Percentiles rank a stretch among this genome's conserved stretches.
phyloP scores from a whole-genome alignment of 2,797 vertebrate genomes.

The Anomalospiza imberbis region DNA sequence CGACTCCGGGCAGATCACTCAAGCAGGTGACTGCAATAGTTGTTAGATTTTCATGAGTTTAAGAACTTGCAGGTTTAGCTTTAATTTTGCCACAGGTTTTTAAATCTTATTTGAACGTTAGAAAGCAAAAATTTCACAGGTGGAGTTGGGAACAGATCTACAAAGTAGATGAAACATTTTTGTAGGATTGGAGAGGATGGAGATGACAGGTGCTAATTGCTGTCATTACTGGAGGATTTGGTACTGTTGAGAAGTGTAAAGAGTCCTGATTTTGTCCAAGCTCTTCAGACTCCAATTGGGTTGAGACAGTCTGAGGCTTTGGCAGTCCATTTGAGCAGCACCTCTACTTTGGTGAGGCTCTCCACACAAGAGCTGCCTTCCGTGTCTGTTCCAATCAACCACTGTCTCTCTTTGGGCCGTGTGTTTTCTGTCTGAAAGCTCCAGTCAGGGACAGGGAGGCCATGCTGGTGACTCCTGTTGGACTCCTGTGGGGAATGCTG shows the following conservation, averaged over 20 bases:
- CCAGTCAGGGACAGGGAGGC: not conserved
- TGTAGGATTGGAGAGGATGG: not conserved
- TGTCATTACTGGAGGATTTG: not conserved
- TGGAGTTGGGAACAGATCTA: not conserved
- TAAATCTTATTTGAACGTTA: not conserved
- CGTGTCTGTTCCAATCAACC: not conserved
- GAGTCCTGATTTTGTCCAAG: not conserved
- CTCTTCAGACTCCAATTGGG: not conserved
- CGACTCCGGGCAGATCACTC: fast-evolving
- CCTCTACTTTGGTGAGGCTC: not conserved
- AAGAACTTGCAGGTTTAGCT: not conserved
- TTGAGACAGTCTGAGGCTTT: not conserved
- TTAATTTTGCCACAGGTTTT: not conserved
- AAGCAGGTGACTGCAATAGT: not conserved
- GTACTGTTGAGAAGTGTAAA: not conserved
- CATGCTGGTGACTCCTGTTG: not conserved
- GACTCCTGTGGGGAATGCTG: not conserved
- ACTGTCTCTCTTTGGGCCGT: not conserved
- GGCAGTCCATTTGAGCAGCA: not conserved
- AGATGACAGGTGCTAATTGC: not conserved
- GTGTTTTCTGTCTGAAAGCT: not conserved
- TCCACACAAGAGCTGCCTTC: not conserved
- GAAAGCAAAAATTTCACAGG: not conserved
- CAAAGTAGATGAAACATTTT: not conserved
- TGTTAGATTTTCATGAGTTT: not conserved